Evolutionary conservation across 2,888 invertebrate species (phyloP).

Genomic region (Eupeodes latifasciatus): DNA sequence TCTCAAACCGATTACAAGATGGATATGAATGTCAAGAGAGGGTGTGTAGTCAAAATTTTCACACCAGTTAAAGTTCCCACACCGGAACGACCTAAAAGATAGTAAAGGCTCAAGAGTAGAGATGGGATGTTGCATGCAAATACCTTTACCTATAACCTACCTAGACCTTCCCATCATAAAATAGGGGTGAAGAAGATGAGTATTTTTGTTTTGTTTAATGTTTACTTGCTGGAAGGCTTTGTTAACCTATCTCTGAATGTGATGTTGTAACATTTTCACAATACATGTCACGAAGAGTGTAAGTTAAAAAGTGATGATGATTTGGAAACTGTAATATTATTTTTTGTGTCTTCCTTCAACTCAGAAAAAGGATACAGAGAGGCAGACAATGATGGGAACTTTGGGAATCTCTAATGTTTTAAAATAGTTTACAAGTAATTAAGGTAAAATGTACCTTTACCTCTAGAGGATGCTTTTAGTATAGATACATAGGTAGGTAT

Average conservation of each 20-base stretch:
- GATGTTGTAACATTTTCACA: slow-evolving; percentile 31
- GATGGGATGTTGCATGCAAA: slow-evolving; percentile 34
- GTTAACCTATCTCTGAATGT: neutral
- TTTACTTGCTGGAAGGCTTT: slow-evolving; percentile 7
- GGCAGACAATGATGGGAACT: slow-evolving; percentile 8
- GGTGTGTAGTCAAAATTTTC: slow-evolving; percentile 60
- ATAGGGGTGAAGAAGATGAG: slow-evolving; percentile 61
- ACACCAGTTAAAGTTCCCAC: slow-evolving; percentile 75
- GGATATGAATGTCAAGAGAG: slow-evolving; percentile 75
- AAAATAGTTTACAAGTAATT: slow-evolving; percentile 31
- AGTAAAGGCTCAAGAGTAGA: neutral
- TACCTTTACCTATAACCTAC: no score
- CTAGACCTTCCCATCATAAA: no score
- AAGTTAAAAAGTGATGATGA: slow-evolving; percentile 68
- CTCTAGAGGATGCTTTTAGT: slow-evolving; percentile 23
- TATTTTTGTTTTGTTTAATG: neutral
- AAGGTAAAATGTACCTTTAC: neutral
- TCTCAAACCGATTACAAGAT: slow-evolving; percentile 71
- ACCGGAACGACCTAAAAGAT: slow-evolving; percentile 7
- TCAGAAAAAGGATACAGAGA: neutral
- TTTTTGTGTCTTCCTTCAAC: neutral
- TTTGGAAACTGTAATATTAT: slow-evolving; percentile 11
- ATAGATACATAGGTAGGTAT: no score
- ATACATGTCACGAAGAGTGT: slow-evolving; percentile 20
- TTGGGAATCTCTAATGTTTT: neutral